Base-by-base conservation (phyloP, 2,888 invertebrate species). In the Ophion ellenae region DNA sequence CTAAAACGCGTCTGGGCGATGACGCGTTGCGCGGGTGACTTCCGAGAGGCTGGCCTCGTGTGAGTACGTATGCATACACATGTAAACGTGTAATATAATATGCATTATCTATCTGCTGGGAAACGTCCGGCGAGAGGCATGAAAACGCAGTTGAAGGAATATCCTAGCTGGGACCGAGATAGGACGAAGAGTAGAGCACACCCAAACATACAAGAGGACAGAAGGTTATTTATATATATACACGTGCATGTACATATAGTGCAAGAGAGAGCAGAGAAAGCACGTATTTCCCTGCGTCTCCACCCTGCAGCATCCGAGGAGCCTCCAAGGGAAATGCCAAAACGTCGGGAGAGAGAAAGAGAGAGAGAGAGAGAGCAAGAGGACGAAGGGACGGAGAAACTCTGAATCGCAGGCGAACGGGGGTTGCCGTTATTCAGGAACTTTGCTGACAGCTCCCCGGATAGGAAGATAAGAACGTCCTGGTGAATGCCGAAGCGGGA, bases 381-480 rank as follows among this genome's bases (percentile, higher is more conserved):
- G 82, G 82, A 80, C 74, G 53, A 40, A 24, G 69, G 75, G 85
- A 70, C 81, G 76, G 45, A 74, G 67, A 81, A 85, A 85, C 40
- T 57, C 79, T 76, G 75, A 64, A 79, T 70, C 89, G 89, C 89
- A 89, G 87, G 88, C 53, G 53, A 14, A 14, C 14, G 14, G 67
- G 61, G 67, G 59, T 73, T 86, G 85, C 90, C 88, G 92, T 93
- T 93, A 94, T 94, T 94, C 94, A 94, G 93, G 93, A 94, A 94
- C 94, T 94, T 94, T 92, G 94, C 90, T 93, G 94, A 94, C 94
- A 94, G 94, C 94, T 93, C 93, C 87, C 93, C 94, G 94, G 93
- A 93, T 93, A 93, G 93, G 89, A 88, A 93, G 94, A 94, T 94
- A 94, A 94, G 94, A 92, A 93, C 93, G 92, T 92, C 89, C 93